phyloP scores from a whole-genome alignment of 53 echinoderm and acorn worm genomes.

The Paracentrotus lividus region DNA sequence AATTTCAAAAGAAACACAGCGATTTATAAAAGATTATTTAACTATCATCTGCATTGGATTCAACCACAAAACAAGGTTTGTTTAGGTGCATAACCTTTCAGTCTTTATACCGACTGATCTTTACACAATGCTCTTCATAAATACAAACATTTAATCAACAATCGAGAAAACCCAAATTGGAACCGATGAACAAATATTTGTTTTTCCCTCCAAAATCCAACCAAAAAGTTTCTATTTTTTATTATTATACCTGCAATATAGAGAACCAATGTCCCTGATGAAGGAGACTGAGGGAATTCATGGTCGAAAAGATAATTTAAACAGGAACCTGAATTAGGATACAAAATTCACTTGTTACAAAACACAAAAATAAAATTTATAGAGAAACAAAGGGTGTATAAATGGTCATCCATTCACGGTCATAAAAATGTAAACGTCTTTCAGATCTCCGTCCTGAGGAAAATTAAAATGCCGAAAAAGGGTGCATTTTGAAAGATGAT shows the following conservation, averaged over 20 bases:
- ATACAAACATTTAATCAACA: background rate
- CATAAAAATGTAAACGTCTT: too few species aligned
- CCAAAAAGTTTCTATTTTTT: background rate
- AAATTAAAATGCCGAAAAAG: too few species aligned
- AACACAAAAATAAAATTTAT: too few species aligned
- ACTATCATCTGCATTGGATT: background rate
- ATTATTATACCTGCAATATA: background rate
- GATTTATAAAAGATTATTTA: background rate
- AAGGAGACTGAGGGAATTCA: too few species aligned
- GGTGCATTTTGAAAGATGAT: too few species aligned
- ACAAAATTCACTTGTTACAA: too few species aligned
- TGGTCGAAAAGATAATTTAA: too few species aligned
- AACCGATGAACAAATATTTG: background rate
- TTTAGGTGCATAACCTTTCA: constrained; percentile 13
- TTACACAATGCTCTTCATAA: background rate
- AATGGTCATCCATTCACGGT: too few species aligned
- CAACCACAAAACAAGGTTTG: background rate
- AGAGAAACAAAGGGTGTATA: too few species aligned
- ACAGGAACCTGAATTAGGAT: too few species aligned
- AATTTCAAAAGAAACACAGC: background rate
- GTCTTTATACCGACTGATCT: background rate
- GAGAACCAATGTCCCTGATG: background rate
- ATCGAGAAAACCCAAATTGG: background rate
- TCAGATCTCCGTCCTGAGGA: too few species aligned
- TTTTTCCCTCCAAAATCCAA: background rate